Base-by-base conservation (phyloP, 2,797 vertebrate species). In the Hyperoplus immaculatus region DNA sequence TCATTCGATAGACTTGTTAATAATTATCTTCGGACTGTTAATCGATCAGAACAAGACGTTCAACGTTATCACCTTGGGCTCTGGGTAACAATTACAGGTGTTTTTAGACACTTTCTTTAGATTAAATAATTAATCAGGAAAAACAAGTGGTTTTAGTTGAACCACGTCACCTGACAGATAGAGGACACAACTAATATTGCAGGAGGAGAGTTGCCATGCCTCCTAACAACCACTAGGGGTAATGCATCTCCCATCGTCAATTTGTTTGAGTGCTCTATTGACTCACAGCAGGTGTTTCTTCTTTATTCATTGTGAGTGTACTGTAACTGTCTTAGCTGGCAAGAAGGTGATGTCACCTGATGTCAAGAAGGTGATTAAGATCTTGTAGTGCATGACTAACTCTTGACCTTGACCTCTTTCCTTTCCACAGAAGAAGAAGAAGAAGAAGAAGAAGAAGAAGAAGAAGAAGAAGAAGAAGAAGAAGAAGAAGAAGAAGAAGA, bases 371-470 rank as follows among this genome's bases (percentile, higher is more conserved):
- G 57, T 72, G 68, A 64, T 73, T 87, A 65, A 89, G 69, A 81
- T 29, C 63, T 83, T 74, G 75, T 72, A 62, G 62, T 70, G 57
- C 21, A 13, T 88, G 88, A 90, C 82, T 90, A 78, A 61, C 58
- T 6, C 14, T 56, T 62, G 53, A 14, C 66, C 74, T 62, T 88
- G 73, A 84, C 77, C 81, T 83, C 72, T 73, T 74, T 51, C 21
- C 81, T 72, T 81, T 77, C 70, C 60, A 78, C 92, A 95, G 95
- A 94, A 61, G 95, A 29, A 29, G 29, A 29, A 29, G 29, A 29
- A 29, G 21, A 21, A 21, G 21, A 21, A 21, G 21, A 21, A 21
- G 21, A 21, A 21, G 21, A 21, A 21, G 29, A 29, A 29, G 29
- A 29, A 29, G 29, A 29, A 29, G 29, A 29, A 29, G 21, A 21